Conservation (phyloP, 2,888 invertebrate genomes). For the Tethea ocularis region DNA sequence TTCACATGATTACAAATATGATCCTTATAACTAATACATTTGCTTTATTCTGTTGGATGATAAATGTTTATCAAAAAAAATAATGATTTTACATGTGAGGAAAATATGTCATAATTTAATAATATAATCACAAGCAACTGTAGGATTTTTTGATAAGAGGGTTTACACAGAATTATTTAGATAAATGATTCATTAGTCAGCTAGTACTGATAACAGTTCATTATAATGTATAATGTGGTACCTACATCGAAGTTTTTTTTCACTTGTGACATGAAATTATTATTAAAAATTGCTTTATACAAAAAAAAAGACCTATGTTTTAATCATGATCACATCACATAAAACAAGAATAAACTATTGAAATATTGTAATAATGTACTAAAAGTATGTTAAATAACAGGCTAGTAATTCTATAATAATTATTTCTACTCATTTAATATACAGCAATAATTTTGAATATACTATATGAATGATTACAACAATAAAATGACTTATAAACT, state of each 20-base stretch:
- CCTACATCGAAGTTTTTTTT: background rate
- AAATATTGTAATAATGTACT: background rate
- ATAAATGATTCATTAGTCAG: background rate
- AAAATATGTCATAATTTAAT: background rate
- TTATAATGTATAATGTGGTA: background rate
- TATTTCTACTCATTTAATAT: background rate
- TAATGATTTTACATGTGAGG: background rate
- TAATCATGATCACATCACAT: no score
- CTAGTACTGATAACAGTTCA: background rate
- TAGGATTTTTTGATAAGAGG: background rate
- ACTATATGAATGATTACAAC: background rate
- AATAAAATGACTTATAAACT: background rate
- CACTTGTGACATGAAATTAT: no score
- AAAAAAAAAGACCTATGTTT: no score
- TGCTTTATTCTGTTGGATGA: background rate
- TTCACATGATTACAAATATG: background rate
- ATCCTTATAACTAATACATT: background rate
- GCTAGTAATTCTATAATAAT: background rate
- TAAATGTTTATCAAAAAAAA: background rate
- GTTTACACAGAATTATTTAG: background rate
- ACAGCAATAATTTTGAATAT: background rate
- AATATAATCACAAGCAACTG: background rate
- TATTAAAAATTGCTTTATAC: no score
- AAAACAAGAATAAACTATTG: no score
- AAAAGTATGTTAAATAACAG: background rate